Conservation (phyloP, 2,888 invertebrate species). For the Gnatocerus cornutus region DNA sequence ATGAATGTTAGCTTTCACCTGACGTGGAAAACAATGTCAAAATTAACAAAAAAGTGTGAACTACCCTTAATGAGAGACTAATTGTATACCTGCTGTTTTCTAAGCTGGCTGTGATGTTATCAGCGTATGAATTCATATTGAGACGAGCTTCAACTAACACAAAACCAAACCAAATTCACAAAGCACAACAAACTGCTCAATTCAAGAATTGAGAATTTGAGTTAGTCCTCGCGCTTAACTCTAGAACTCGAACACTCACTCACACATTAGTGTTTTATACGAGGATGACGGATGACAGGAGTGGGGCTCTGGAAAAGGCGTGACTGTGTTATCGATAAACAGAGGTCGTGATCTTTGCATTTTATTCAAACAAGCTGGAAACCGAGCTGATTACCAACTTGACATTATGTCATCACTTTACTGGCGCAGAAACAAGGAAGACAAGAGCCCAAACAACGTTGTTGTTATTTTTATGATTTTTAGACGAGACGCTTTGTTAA, state of each 20-base stretch:
- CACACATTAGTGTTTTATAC: constrained; percentile 49
- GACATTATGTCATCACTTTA: not conserved
- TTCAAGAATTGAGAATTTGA: constrained; percentile 38
- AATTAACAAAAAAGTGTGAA: constrained; percentile 38
- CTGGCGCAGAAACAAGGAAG: not conserved
- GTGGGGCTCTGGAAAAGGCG: constrained; percentile 48
- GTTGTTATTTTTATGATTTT: constrained; percentile 5
- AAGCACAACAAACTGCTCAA: constrained; percentile 41
- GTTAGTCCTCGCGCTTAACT: constrained; percentile 38
- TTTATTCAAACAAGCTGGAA: constrained; percentile 40
- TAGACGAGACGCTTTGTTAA: constrained; percentile 14
- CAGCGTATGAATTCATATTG: constrained; percentile 59
- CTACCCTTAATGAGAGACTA: constrained; percentile 25
- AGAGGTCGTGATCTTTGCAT: constrained; percentile 49
- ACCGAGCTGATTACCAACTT: not conserved
- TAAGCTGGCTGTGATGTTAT: constrained; percentile 62
- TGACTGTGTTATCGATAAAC: constrained; percentile 24
- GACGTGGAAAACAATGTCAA: constrained; percentile 30
- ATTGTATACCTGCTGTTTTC: constrained; percentile 63
- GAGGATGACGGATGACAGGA: constrained; percentile 48
- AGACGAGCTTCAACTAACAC: constrained; percentile 21
- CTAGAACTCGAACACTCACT: constrained; percentile 39
- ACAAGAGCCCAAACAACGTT: not conserved
- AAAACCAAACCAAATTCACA: constrained; percentile 37
- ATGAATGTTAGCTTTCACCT: constrained; percentile 54